A percentile compares a stretch with the other conserved stretches of the same genome.
phyloP scores from a whole-genome alignment of 2,888 invertebrate genomes.

The Mesochorus sp. region DNA sequence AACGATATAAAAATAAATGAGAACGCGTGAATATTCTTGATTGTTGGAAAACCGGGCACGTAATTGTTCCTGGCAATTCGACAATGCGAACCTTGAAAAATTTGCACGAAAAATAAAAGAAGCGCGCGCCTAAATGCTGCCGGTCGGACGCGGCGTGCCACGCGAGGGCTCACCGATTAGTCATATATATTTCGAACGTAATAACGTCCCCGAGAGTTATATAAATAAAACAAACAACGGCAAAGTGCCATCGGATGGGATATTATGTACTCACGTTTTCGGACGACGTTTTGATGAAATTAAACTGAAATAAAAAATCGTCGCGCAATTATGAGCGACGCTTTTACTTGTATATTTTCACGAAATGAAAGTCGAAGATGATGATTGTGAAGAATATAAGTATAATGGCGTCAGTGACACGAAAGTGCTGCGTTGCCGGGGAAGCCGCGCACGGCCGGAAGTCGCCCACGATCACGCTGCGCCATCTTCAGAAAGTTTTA shows the following conservation, averaged over 20 bases:
- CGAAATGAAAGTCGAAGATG: slow-evolving; percentile 5
- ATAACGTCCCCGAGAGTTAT: not conserved
- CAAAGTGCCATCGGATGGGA: not conserved
- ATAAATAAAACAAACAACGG: not conserved
- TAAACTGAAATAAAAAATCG: slow-evolving; percentile 52
- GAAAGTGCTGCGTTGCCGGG: slow-evolving; percentile 26
- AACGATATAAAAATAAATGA: not conserved
- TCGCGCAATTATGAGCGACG: slow-evolving; percentile 54
- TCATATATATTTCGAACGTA: not conserved
- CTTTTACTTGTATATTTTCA: no score
- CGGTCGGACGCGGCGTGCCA: slow-evolving; percentile 44
- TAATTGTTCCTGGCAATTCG: slow-evolving; percentile 2
- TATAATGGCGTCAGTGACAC: slow-evolving; percentile 52
- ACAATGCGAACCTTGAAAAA: not conserved
- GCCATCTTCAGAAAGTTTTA: slow-evolving; percentile 27
- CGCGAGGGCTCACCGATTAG: slow-evolving; percentile 30
- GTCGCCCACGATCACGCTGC: slow-evolving; percentile 11
- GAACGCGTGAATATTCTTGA: slow-evolving; percentile 11
- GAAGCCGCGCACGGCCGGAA: slow-evolving; percentile 16
- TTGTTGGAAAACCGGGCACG: not conserved
- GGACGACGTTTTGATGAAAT: slow-evolving; percentile 54
- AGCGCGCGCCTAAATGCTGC: slow-evolving; percentile 46
- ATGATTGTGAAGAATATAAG: slow-evolving; percentile 27
- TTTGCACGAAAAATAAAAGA: slow-evolving; percentile 27
- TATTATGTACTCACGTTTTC: slow-evolving; percentile 60